Evolutionary conservation across 2,797 vertebrate species (phyloP).

Genomic region (Bovichtus diacanthus): DNA sequence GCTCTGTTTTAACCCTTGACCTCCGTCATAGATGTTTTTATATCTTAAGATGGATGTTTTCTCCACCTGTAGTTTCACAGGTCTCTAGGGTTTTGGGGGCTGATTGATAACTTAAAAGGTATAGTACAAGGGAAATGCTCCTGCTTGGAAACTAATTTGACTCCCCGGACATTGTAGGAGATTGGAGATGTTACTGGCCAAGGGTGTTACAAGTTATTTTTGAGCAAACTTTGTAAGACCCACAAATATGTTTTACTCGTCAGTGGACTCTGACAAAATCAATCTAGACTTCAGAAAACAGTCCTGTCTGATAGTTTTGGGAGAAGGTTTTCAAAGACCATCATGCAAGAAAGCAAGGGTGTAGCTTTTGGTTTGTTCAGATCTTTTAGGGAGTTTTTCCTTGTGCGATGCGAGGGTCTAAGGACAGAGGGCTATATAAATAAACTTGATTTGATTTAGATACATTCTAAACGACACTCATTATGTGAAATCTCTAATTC

Average conservation of each 20-base stretch:
- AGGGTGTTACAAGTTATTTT: slow-evolving; percentile 45
- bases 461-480: slow-evolving; percentile 36
- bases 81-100: not conserved
- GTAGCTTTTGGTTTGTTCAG: slow-evolving; percentile 24
- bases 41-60: not conserved
- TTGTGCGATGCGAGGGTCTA: too few species aligned
- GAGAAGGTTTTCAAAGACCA: slow-evolving; percentile 66
- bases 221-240: slow-evolving; percentile 50
- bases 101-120: not conserved
- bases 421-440: too few species aligned
- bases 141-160: slow-evolving; percentile 16
- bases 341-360: slow-evolving; percentile 36
- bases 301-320: slow-evolving; percentile 40
- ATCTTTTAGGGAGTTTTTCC: too few species aligned
- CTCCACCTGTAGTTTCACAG: not conserved
- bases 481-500: slow-evolving; percentile 18
- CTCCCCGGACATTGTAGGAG: slow-evolving; percentile 8
- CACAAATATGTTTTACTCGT: slow-evolving; percentile 36
- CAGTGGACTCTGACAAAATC: slow-evolving; percentile 50
- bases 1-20: not conserved
- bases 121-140: not conserved
- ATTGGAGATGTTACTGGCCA: slow-evolving; percentile 30
- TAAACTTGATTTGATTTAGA: too few species aligned
- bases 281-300: slow-evolving; percentile 54
- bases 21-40: not conserved